A percentile compares a stretch with the other conserved stretches of the same genome.
These are phyloP conservation scores for Falcaria lacertinaria DNA, from an alignment of 2,888 invertebrate genomes.

Conservation along the genomic window DNA sequence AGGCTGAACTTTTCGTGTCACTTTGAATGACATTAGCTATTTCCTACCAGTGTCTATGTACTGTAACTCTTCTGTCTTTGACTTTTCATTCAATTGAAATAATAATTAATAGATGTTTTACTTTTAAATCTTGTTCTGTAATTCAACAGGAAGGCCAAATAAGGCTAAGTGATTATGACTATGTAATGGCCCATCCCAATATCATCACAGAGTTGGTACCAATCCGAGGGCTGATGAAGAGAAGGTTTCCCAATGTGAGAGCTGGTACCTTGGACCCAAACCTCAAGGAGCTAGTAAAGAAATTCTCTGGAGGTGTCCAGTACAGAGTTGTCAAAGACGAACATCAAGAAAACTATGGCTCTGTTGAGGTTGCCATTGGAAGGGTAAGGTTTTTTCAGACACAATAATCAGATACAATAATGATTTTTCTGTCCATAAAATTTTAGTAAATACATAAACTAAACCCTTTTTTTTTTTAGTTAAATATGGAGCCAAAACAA, in stretches of 20 bases:
- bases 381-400: constrained; percentile 69
- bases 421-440: no score
- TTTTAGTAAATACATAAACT: background rate
- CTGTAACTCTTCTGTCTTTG: no score
- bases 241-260: constrained; percentile 84
- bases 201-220: constrained; percentile 87
- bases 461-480: constrained; percentile 60
- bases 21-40: no score
- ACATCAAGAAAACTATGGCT: constrained; percentile 85
- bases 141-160: constrained; percentile 82
- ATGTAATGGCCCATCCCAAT: constrained; percentile 87
- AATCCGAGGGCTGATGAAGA: constrained; percentile 88
- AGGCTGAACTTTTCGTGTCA: no score
- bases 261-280: constrained; percentile 84
- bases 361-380: constrained; percentile 83
- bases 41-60: no score
- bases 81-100: no score
- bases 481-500: constrained; percentile 85
- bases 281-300: constrained; percentile 80
- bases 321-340: constrained; percentile 84
- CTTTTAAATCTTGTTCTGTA: no score
- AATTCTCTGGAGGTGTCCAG: constrained; percentile 84
- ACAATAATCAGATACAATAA: no score
- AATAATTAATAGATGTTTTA: no score
- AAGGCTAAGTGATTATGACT: constrained; percentile 84